A percentile compares a stretch with the other conserved stretches of the same genome.
These are phyloP conservation scores for Drosophila tani DNA, from an alignment of 1,140 invertebrate species.

Conservation along the genomic window DNA sequence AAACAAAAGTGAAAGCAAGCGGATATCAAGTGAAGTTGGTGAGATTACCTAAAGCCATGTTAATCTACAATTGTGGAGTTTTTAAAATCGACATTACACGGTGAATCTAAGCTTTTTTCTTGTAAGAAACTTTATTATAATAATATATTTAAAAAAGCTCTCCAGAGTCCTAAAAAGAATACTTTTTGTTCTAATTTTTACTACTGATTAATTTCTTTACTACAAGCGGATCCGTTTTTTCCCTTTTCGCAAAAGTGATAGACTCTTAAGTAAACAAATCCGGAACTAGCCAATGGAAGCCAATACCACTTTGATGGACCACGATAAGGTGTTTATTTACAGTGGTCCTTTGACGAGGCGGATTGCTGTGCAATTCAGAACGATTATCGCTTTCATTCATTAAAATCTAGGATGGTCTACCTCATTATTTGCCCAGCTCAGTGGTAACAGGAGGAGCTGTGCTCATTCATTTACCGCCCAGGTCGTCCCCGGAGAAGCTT, in stretches of 20 bases:
- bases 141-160: too few relatives aligned
- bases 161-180: too few relatives aligned
- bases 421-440: conserved; percentile 75
- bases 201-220: background rate
- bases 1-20: conserved; percentile 19
- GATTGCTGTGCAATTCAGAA: conserved; percentile 66
- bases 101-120: too few relatives aligned
- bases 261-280: background rate
- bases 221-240: background rate
- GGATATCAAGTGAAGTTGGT: background rate
- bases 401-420: conserved; percentile 65
- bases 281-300: conserved; percentile 1
- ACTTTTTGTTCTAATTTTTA: too few relatives aligned
- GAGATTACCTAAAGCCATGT: background rate
- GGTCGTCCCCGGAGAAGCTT: conserved; percentile 49
- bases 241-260: too few relatives aligned
- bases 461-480: conserved; percentile 25
- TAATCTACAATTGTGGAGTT: background rate
- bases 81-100: background rate
- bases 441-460: conserved; percentile 57
- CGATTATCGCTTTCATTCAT: conserved; percentile 81
- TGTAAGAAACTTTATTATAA: too few relatives aligned
- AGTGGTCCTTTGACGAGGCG: conserved; percentile 63
- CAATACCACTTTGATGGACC: conserved; percentile 42
- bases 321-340: conserved; percentile 25